phyloP scores from a whole-genome alignment of 2,888 invertebrate species.

The Troides helena region DNA sequence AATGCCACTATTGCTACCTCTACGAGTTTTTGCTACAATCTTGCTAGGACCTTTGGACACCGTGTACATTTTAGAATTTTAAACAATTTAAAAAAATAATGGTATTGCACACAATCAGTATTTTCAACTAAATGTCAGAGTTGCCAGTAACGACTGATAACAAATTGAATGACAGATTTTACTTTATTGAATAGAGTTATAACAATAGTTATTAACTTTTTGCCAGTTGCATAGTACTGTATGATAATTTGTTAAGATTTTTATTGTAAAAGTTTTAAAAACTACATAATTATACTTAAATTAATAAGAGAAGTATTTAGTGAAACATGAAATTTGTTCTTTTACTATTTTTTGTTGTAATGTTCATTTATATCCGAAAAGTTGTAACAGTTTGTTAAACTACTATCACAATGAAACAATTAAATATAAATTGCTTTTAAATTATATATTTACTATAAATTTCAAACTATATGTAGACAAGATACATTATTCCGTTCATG shows the following conservation, averaged over 20 bases:
- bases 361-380: too few relatives aligned
- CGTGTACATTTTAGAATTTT: slow-evolving; percentile 87
- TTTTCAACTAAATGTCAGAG: slow-evolving; percentile 25
- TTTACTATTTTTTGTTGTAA: too few relatives aligned
- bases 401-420: too few relatives aligned
- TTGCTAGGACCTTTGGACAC: slow-evolving; percentile 93
- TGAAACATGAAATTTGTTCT: too few relatives aligned
- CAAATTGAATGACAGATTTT: neutral
- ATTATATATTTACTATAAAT: too few relatives aligned
- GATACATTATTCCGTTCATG: too few relatives aligned
- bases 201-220: neutral
- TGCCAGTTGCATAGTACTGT: neutral
- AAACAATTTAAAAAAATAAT: slow-evolving; percentile 57
- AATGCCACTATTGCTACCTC: slow-evolving; percentile 78
- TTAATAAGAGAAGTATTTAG: too few relatives aligned
- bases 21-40: slow-evolving; percentile 91
- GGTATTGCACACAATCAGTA: slow-evolving; percentile 43
- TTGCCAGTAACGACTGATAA: slow-evolving; percentile 16
- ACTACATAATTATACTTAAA: too few relatives aligned
- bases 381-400: too few relatives aligned
- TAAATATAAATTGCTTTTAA: too few relatives aligned
- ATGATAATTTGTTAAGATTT: neutral
- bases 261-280: neutral
- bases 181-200: neutral
- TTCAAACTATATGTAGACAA: too few relatives aligned